Base-by-base conservation (phyloP, 2,113 vertebrate species). In the Ceratotherium simum region DNA sequence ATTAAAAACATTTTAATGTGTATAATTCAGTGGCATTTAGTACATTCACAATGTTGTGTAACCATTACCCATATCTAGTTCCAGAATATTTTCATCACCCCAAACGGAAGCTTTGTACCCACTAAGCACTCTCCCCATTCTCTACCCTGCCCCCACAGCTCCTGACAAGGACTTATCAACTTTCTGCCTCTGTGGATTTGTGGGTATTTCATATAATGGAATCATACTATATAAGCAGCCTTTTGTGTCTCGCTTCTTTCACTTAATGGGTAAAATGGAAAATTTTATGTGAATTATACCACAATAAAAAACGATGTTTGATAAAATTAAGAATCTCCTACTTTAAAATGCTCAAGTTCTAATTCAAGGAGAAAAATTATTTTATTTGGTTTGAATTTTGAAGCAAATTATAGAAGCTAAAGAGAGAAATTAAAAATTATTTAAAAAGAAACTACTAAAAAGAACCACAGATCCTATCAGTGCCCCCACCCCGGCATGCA, bases 401-500 rank as follows among this genome's bases (percentile, higher is more conserved):
- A 83, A 73, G 23, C 62, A 90, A 90, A 62, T 72, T 42, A 82
- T 14, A 46, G 23, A 65, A 58, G 80, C 51, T 69, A 85, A 86
- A 69, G 23, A 83, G 12, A 65, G 72, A 60, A 42, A 51, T 69
- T n/a, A 39, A 62, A 91, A 62, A 23, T 56, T 1, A 48, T 75
- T 87, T 64, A n/a, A 39, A 62, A 58, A 8, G 56, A 83, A 88
- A 51, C 1, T 48, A 54, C 27, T 88, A 36, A 54, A 76, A 89
- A 46, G 20, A 85, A 75, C 8, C 46, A 31, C 12, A 29, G 23
- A 17, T n/a, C 29, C 12, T 65, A 10, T 31, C 8, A 0, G 5
- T 7, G n/a, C 0, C 42, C 46, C 46, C 5, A 2, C 10, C 0
- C 6, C 6, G 0, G 33, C 10, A 31, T 11, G 31, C 2, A 10